phyloP scores from a whole-genome alignment of 2,797 vertebrate genomes.

The Apogon talboti region DNA sequence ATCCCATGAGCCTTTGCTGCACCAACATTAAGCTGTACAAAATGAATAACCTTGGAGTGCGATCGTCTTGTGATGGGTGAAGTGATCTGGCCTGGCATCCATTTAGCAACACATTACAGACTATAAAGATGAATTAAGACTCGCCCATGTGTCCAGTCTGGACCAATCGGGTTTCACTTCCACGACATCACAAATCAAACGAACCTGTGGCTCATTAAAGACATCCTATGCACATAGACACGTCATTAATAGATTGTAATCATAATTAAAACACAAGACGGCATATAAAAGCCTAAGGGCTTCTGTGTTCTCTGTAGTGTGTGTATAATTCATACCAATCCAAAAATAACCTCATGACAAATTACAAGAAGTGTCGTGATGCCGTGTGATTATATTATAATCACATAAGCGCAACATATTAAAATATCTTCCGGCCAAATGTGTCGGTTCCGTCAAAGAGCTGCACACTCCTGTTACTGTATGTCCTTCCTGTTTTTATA shows the following conservation, averaged over 20 bases:
- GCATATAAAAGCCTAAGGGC: constrained; percentile 38
- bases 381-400: constrained; percentile 24
- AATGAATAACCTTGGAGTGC: neutral
- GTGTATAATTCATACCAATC: constrained; percentile 38
- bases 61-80: neutral
- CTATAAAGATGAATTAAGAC: neutral
- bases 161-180: constrained; percentile 1
- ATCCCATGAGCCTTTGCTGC: no score
- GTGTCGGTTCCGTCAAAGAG: constrained; percentile 12
- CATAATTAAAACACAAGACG: constrained; percentile 34
- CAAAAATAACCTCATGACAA: constrained; percentile 19
- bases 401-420: constrained; percentile 14
- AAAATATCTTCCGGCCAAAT: constrained; percentile 18
- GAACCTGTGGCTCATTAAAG: constrained; percentile 26
- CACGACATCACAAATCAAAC: constrained; percentile 5
- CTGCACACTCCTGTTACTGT: neutral
- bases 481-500: constrained; percentile 18
- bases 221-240: neutral
- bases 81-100: neutral
- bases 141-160: neutral
- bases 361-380: constrained; percentile 32
- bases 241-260: constrained; percentile 34
- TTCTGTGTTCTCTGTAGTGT: constrained; percentile 7
- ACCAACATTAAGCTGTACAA: neutral
- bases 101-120: neutral